Conservation (phyloP, 2,113 vertebrate species). For the Epinephelus moara region DNA sequence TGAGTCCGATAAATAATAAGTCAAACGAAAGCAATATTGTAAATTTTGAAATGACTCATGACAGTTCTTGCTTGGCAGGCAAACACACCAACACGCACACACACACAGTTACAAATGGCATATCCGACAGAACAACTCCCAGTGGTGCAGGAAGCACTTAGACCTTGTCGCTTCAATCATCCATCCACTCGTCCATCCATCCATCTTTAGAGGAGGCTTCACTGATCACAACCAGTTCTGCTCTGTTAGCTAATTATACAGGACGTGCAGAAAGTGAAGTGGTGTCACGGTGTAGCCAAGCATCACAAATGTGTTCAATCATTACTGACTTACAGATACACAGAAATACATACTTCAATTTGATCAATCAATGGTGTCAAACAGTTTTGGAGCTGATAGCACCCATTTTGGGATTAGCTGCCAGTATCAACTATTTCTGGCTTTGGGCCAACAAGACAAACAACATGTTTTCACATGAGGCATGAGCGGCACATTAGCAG, state of each 20-base stretch:
- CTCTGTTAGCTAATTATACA: slow-evolving; percentile 25
- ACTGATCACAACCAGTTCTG: slow-evolving; percentile 9
- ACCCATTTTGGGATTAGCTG: neutral
- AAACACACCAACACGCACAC: slow-evolving; percentile 2
- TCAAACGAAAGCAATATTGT: slow-evolving; percentile 45
- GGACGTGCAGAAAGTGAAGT: neutral
- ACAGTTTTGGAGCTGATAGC: neutral
- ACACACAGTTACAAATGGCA: neutral
- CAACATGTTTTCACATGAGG: neutral
- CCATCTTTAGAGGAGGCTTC: slow-evolving; percentile 25
- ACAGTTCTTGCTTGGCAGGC: neutral
- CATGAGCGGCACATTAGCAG: neutral
- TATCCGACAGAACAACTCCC: slow-evolving; percentile 19
- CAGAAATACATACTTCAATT: neutral
- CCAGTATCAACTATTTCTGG: neutral
- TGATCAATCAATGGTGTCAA: neutral
- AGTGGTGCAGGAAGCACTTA: slow-evolving; percentile 52
- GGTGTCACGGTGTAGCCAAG: neutral
- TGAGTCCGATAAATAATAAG: slow-evolving; percentile 40
- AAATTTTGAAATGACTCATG: slow-evolving; percentile 8
- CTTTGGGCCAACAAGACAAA: no score
- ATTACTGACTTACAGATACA: neutral
- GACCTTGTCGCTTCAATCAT: slow-evolving; percentile 33
- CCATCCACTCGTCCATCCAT: slow-evolving; percentile 13
- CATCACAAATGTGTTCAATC: neutral